Evolutionary conservation across 2,113 vertebrate genomes (phyloP).

Genomic region (Dascyllus trimaculatus): DNA sequence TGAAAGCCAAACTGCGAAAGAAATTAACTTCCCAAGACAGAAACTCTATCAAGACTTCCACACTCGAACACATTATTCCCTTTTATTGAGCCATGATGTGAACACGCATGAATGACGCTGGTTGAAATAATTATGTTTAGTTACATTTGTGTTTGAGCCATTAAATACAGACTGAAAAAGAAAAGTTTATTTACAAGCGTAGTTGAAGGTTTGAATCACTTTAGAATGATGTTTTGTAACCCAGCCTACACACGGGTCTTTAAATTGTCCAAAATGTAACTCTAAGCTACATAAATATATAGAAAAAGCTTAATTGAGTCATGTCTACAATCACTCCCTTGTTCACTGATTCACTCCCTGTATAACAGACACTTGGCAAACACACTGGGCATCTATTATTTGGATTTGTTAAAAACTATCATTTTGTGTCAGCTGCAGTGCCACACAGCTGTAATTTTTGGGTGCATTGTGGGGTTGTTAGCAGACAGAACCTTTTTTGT

Average conservation of each 20-base stretch:
- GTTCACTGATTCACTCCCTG: not conserved
- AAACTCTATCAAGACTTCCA: conserved; percentile 35
- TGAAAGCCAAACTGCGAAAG: conserved; percentile 48
- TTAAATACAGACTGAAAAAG: not conserved
- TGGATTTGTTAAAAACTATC: not conserved
- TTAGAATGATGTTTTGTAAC: too few species aligned
- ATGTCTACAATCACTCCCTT: not conserved
- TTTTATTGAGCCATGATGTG: not conserved
- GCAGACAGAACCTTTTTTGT: not conserved
- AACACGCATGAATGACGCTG: conserved; percentile 1
- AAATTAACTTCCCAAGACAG: conserved; percentile 58
- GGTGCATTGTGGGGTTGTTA: not conserved
- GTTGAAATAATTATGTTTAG: not conserved
- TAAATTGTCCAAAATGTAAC: too few species aligned
- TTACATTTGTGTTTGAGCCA: not conserved
- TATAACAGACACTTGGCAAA: not conserved
- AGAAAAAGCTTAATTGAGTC: not conserved
- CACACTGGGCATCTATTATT: not conserved
- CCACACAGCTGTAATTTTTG: not conserved
- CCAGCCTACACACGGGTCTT: too few species aligned
- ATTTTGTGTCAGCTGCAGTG: not conserved
- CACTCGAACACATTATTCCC: not conserved
- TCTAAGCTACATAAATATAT: not conserved
- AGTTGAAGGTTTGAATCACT: too few species aligned
- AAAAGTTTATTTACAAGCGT: too few species aligned